phyloP scores from a whole-genome alignment of 2,113 vertebrate genomes.

The Carollia perspicillata region DNA sequence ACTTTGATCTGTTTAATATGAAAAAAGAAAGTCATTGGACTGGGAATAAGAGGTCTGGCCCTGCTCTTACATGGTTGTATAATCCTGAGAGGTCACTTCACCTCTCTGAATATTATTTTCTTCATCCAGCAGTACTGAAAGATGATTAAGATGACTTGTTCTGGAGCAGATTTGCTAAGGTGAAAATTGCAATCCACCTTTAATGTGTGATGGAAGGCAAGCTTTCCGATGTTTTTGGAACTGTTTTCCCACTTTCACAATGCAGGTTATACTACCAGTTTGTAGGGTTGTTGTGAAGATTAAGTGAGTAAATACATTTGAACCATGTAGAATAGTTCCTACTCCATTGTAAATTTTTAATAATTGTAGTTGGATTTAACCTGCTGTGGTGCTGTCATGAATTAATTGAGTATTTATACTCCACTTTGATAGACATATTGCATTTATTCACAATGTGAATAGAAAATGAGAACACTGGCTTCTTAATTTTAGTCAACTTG shows the following conservation, averaged over 20 bases:
- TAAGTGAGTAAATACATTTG: neutral
- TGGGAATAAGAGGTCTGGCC: neutral
- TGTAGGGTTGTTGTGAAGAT: neutral
- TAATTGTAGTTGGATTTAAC: neutral
- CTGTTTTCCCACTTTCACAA: neutral
- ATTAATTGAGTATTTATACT: neutral
- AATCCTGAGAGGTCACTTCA: neutral
- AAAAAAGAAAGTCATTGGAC: neutral
- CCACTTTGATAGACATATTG: neutral
- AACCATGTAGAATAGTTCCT: neutral
- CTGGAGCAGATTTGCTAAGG: neutral
- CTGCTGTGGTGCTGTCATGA: neutral
- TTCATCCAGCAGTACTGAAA: neutral
- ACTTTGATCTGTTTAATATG: neutral
- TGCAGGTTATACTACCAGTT: neutral
- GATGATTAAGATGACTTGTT: neutral
- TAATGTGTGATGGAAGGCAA: neutral
- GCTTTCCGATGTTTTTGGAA: neutral
- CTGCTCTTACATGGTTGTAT: neutral
- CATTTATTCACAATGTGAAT: neutral
- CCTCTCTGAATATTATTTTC: neutral
- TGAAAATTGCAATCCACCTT: neutral
- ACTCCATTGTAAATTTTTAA: neutral
- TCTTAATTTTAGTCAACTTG: neutral
- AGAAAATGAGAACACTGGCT: neutral